Conservation (phyloP, 2,888 invertebrate species). For the Cantharis flavilabris region DNA sequence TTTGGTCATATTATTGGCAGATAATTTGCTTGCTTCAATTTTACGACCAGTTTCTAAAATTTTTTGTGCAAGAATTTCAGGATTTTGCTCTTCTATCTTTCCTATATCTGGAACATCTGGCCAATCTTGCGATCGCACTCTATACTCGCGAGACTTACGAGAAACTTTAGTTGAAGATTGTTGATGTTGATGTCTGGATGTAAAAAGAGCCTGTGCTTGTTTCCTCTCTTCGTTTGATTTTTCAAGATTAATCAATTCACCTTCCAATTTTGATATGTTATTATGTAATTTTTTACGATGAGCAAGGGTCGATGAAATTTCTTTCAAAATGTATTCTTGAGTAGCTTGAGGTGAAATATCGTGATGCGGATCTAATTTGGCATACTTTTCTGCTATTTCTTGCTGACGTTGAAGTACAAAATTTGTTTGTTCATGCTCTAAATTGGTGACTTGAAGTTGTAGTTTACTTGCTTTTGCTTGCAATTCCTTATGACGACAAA, state of each 20-base stretch:
- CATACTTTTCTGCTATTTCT: conserved; percentile 75
- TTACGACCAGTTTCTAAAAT: conserved; percentile 88
- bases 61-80: conserved; percentile 86
- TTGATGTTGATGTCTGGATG: conserved; percentile 36
- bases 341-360: conserved; percentile 71
- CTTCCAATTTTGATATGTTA: conserved; percentile 79
- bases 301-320: conserved; percentile 82
- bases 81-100: conserved; percentile 91
- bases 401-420: conserved; percentile 74
- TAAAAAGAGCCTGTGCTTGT: conserved; percentile 44
- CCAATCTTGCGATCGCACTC: conserved; percentile 87
- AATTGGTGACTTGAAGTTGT: conserved; percentile 77
- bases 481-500: conserved; percentile 88
- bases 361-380: conserved; percentile 60
- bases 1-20: conserved; percentile 41
- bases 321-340: conserved; percentile 82
- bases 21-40: conserved; percentile 81
- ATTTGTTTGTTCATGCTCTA: conserved; percentile 78
- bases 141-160: conserved; percentile 71
- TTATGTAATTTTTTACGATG: conserved; percentile 84
- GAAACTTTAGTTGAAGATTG: conserved; percentile 49
- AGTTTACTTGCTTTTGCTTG: conserved; percentile 87
- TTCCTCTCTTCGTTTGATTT: conserved; percentile 70
- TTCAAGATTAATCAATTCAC: conserved; percentile 76
- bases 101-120: conserved; percentile 88